Base-by-base conservation (phyloP, 2,797 vertebrate species). In the Chiloscyllium punctatum region DNA sequence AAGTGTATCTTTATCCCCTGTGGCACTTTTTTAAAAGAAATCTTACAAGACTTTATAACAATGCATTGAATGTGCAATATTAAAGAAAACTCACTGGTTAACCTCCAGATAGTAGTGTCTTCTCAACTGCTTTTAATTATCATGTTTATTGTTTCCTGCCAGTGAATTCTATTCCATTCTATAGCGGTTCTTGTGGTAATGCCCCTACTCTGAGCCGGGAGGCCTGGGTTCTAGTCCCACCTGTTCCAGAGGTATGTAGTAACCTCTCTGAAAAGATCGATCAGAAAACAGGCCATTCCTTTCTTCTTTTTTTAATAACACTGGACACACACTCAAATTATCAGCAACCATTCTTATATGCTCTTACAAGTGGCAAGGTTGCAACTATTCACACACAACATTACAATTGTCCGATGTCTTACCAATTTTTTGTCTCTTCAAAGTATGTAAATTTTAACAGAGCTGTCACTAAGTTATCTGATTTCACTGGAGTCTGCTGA, bases 101-200 rank as follows among this genome's bases (percentile, higher is more conserved):
- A 90, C 87, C 53, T 62, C 87, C 16, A 33, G 8, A 27, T 90
- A n/a, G 27, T 33, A 62, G 87, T 15, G 8, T 90, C 48, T 79
- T 79, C 3, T 51, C 53, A 62, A 57, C 16, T 4, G 53, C 33
- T 27, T 15, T 62, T 13, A 16, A 13, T 62, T 33, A 62, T 53
- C 87, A 90, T 90, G 53, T 66, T 62, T 62, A 90, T 66, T 90
- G 53, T 90, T 90, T 90, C 16, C 87, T 90, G 30, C 53, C 30
- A 90, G 87, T 66, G 57, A 90, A 90, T 66, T 13, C 87, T n/a
- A 66, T 5, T 66, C 30, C 4, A 8, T 21, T 66, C 57, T 90
- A 62, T 13, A 62, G 57, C 8, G 9, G 57, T 9, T 62, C 57
- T 11, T 62, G 57, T 9, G 57, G 57, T 62, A 62, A 62, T 62